Percentiles rank a stretch among this genome's conserved stretches.
phyloP scores from a whole-genome alignment of 2,113 vertebrate genomes.

The Rhea pennata region DNA sequence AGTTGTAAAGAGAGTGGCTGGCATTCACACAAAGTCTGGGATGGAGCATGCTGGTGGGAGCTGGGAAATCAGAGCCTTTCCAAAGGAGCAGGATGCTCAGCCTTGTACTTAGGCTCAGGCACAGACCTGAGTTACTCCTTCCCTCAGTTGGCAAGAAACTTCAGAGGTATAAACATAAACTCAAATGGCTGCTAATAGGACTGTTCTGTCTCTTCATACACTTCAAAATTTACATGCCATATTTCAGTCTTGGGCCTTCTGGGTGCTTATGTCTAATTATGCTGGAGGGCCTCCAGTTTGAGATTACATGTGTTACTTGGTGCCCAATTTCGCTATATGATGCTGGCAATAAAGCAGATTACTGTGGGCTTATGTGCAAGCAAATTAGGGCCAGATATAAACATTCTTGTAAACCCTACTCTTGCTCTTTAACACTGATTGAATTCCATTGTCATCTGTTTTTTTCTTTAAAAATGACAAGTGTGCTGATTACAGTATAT shows the following conservation, averaged over 20 bases:
- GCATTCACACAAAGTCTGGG: neutral
- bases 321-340: slow-evolving; percentile 30
- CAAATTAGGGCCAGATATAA: slow-evolving; percentile 45
- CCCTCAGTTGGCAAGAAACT: neutral
- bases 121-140: neutral
- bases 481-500: neutral
- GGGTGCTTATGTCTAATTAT: slow-evolving; percentile 29
- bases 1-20: neutral
- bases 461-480: neutral
- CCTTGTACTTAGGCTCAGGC: slow-evolving; percentile 21
- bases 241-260: neutral
- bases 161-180: neutral
- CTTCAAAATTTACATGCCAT: slow-evolving; percentile 22
- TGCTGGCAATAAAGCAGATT: slow-evolving; percentile 52
- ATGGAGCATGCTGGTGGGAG: fast-evolving
- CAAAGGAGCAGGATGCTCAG: neutral
- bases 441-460: neutral
- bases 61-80: fast-evolving
- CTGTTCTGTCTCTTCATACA: slow-evolving; percentile 2
- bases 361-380: neutral
- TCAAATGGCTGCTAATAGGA: neutral
- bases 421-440: neutral
- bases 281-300: slow-evolving; percentile 38
- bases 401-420: slow-evolving; percentile 11
- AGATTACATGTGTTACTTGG: slow-evolving; percentile 49